Conservation (phyloP, 2,888 invertebrate genomes). For the Andrena dorsata region DNA sequence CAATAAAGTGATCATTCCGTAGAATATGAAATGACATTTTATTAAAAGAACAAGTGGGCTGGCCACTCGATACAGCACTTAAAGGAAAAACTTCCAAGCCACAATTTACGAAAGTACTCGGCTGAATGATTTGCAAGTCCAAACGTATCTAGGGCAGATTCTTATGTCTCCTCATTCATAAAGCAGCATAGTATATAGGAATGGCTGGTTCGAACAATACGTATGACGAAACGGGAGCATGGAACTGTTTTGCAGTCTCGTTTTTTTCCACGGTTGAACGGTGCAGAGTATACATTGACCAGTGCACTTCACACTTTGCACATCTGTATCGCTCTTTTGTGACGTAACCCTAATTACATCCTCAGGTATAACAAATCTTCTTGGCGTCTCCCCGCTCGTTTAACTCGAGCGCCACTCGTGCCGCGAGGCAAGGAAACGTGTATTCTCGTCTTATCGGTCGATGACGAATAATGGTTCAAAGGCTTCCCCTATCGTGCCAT, state of each 20-base stretch:
- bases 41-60: too few relatives aligned
- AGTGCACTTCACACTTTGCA: constrained; percentile 23
- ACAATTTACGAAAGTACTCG: too few relatives aligned
- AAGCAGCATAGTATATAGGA: background rate
- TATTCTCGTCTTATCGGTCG: constrained; percentile 39
- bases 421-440: constrained; percentile 13
- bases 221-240: background rate
- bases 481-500: constrained; percentile 25
- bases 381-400: constrained; percentile 2
- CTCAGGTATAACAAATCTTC: constrained; percentile 22
- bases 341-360: constrained; percentile 47
- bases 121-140: background rate
- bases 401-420: constrained; percentile 7
- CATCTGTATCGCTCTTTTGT: constrained; percentile 5
- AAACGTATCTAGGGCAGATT: too few relatives aligned
- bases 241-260: background rate
- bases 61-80: too few relatives aligned
- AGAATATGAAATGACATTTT: too few relatives aligned
- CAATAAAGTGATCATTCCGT: too few relatives aligned
- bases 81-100: too few relatives aligned
- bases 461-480: constrained; percentile 50
- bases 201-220: background rate
- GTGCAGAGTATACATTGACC: constrained; percentile 10
- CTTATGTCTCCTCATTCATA: background rate
- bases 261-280: background rate